phyloP scores from a whole-genome alignment of 1,140 invertebrate genomes.

The Bathynomus jamesi region DNA sequence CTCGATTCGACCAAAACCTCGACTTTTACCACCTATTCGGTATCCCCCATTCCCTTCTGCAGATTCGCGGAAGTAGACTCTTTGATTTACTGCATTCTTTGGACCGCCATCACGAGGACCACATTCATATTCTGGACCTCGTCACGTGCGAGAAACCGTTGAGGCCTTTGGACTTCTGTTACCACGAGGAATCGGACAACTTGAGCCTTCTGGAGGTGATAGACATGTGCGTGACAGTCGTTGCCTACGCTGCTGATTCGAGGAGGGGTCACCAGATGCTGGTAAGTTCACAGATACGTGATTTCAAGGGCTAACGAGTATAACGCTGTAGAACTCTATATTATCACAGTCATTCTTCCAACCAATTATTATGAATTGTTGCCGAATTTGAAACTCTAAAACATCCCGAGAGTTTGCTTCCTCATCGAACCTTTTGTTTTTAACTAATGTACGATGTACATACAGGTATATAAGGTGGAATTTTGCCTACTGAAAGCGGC shows the following conservation, averaged over 20 bases:
- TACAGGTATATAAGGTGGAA: too few relatives aligned
- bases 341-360: too few relatives aligned
- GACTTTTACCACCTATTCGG: background rate
- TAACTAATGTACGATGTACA: too few relatives aligned
- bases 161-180: conserved; percentile 94
- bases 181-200: conserved; percentile 90
- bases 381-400: too few relatives aligned
- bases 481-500: too few relatives aligned
- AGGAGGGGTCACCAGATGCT: conserved; percentile 95
- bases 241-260: conserved; percentile 93
- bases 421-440: too few relatives aligned
- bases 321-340: too few relatives aligned
- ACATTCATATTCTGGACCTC: conserved; percentile 86
- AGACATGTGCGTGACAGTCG: conserved; percentile 91
- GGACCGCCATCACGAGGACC: conserved; percentile 87
- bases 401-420: too few relatives aligned
- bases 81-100: conserved; percentile 86
- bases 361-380: too few relatives aligned
- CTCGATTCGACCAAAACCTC: too few relatives aligned
- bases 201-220: conserved; percentile 89
- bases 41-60: conserved; percentile 27
- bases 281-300: too few relatives aligned
- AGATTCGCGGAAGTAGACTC: conserved; percentile 81
- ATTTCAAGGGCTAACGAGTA: too few relatives aligned
- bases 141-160: conserved; percentile 94